Conservation (phyloP, 2,797 vertebrate species). For the Garrulus glandarius region DNA sequence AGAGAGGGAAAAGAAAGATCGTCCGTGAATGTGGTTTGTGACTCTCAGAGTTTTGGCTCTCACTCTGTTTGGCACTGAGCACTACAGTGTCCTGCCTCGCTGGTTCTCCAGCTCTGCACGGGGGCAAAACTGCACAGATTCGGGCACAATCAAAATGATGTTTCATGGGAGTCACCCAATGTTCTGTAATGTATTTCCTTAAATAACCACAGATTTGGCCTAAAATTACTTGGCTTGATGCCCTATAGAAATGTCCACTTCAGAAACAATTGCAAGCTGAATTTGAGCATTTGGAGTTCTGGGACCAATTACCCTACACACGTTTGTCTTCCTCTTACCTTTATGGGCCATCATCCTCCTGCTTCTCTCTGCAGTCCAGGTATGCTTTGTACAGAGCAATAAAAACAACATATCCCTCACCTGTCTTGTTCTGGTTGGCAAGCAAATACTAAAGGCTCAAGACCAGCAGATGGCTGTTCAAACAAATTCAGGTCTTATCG, state of each 20-base stretch:
- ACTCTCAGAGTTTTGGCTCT: not conserved
- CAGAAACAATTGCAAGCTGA: not conserved
- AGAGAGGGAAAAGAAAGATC: not conserved
- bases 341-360: not conserved
- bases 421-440: not conserved
- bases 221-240: not conserved
- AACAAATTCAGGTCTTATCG: not conserved
- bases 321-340: not conserved
- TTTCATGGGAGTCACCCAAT: not conserved
- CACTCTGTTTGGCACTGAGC: not conserved
- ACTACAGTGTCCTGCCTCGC: not conserved
- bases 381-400: not conserved
- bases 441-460: not conserved
- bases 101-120: not conserved
- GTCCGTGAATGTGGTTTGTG: not conserved
- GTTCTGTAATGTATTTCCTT: not conserved
- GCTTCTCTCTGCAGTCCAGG: not conserved
- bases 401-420: not conserved
- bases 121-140: not conserved
- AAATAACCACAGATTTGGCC: not conserved
- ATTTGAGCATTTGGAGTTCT: not conserved
- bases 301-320: not conserved
- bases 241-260: not conserved
- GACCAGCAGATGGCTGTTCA: conserved; percentile 2
- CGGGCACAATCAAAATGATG: not conserved